Percentiles rank a stretch among this genome's conserved stretches.
phyloP scores from a whole-genome alignment of 2,888 invertebrate species.

The Antheraea assamensis region DNA sequence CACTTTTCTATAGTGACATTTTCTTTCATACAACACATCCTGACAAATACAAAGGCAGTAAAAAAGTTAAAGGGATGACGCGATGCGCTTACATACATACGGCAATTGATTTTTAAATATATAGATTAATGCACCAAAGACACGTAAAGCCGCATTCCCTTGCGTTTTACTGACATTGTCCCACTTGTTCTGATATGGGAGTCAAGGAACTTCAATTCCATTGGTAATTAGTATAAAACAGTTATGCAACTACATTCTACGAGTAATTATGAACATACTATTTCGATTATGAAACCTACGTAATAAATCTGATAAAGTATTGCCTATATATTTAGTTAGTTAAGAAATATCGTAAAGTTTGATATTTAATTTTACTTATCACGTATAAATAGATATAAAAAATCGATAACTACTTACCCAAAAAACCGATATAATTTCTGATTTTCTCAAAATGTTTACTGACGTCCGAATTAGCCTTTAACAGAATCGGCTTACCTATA shows the following conservation, averaged over 20 bases:
- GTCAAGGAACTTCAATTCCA: background rate
- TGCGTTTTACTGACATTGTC: constrained; percentile 47
- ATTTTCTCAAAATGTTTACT: constrained; percentile 47
- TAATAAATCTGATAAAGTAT: background rate
- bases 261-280: background rate
- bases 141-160: constrained; percentile 41
- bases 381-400: background rate
- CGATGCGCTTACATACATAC: too few species aligned
- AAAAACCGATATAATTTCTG: constrained; percentile 52
- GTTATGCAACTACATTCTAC: background rate
- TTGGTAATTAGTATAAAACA: background rate
- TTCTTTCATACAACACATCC: too few species aligned
- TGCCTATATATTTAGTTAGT: background rate
- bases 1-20: too few species aligned
- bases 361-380: too few species aligned
- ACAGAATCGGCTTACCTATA: constrained; percentile 51
- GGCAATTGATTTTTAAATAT: too few species aligned
- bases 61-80: too few species aligned
- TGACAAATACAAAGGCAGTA: too few species aligned
- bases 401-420: constrained; percentile 50
- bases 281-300: background rate
- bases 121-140: background rate
- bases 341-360: too few species aligned
- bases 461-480: constrained; percentile 48
- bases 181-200: constrained; percentile 35